A percentile compares a stretch with the other conserved stretches of the same genome.
These are phyloP conservation scores for Tretioscincus oriximinensis DNA, from an alignment of 2,113 vertebrate genomes.

Conservation along the genomic window DNA sequence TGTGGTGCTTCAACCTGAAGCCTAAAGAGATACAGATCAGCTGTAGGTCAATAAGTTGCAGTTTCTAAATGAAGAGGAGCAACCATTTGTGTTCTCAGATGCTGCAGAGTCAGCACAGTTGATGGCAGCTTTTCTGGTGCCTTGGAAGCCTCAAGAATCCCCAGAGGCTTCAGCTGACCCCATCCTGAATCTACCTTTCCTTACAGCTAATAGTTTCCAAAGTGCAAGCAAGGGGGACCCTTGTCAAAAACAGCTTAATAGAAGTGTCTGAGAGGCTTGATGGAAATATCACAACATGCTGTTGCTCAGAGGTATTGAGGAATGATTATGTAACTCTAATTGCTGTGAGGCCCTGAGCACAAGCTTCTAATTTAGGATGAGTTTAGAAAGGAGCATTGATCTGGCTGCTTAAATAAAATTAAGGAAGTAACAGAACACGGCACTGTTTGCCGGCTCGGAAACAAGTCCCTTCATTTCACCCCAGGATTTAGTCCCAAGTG, in stretches of 20 bases:
- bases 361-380: conserved; percentile 14
- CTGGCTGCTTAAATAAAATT: neutral
- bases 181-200: neutral
- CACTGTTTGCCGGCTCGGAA: neutral
- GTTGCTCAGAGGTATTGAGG: conserved; percentile 18
- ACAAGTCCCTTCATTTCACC: neutral
- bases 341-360: conserved; percentile 10
- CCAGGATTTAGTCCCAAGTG: neutral
- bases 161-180: neutral
- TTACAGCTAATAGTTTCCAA: conserved; percentile 22
- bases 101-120: neutral
- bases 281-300: conserved; percentile 16
- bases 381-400: conserved; percentile 5
- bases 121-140: neutral
- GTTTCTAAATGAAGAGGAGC: neutral
- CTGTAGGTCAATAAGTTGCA: neutral
- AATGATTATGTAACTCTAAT: conserved; percentile 22
- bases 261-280: conserved; percentile 7
- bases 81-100: neutral
- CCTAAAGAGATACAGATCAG: neutral
- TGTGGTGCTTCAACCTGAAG: neutral
- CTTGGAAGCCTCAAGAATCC: neutral
- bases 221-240: conserved; percentile 1
- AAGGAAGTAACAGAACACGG: neutral
- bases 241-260: conserved; percentile 1